Conservation (phyloP, 2,888 invertebrate species). For the Zaprionus lineosus region DNA sequence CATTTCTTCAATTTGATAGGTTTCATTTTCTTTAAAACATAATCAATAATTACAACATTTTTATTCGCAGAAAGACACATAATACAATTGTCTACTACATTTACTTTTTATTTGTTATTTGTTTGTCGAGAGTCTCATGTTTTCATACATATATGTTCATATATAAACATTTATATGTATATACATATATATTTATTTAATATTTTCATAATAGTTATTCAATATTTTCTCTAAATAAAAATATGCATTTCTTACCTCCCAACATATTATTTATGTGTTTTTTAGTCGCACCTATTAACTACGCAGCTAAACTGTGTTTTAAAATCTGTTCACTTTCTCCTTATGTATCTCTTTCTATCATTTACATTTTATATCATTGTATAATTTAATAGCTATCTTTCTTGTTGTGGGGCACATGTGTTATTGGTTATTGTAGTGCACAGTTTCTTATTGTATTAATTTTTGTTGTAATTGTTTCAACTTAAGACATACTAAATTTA, state of each 20-base stretch:
- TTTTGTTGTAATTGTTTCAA: constrained; percentile 28
- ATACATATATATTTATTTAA: constrained; percentile 56
- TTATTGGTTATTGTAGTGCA: constrained; percentile 28
- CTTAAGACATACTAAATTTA: constrained; percentile 21
- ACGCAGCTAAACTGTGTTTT: constrained; percentile 51
- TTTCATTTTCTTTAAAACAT: no score
- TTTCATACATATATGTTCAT: no score
- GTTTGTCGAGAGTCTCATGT: constrained; percentile 71
- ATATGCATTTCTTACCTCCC: constrained; percentile 55
- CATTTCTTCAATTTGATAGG: no score
- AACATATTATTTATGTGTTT: constrained; percentile 27
- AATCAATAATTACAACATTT: no score
- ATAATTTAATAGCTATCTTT: constrained; percentile 60
- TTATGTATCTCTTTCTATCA: constrained; percentile 23
- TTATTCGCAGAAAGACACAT: not conserved
- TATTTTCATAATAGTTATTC: constrained; percentile 37
- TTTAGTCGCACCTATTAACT: constrained; percentile 31
- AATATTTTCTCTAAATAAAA: constrained; percentile 74
- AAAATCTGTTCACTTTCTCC: constrained; percentile 44
- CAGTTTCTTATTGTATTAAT: constrained; percentile 18
- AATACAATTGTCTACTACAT: constrained; percentile 57
- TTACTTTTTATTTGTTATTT: constrained; percentile 49
- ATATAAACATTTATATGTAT: no score
- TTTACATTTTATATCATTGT: constrained; percentile 49
- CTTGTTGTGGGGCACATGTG: constrained; percentile 42